Evolutionary conservation across 2,113 vertebrate genomes (phyloP), one percentile per base, ranked within the genome.

Genomic region (Daubentonia madagascariensis): DNA sequence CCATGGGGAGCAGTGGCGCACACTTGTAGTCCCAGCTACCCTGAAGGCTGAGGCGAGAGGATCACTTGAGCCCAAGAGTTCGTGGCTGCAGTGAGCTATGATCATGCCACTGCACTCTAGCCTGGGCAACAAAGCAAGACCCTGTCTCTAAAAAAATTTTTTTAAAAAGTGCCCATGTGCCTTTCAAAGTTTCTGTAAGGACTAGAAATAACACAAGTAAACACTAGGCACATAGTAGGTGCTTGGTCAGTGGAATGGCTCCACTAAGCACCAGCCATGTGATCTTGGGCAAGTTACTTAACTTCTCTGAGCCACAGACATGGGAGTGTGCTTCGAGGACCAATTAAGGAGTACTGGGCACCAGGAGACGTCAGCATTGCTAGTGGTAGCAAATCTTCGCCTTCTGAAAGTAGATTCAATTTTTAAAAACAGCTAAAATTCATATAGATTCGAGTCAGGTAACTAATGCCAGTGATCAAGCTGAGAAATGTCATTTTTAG

Each of bases 401-500:
- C 37, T 89, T 89, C 76, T 73, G 79, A 89, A 84, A 86, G 89
- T 32, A 16, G 80, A 81, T 63, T 81, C 48, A 23, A 70, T 94
- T 94, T 90, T 90, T 22, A 63, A 72, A 78, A 96, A 73, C 8
- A 80, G 37, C 52, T 87, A 63, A 70, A 75, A 70, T 91, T 35
- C 35, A 4, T 25, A 28, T 78, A 73, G 84, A 68, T 35, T 20
- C 73, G 61, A 86, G 68, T 75, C 61, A 85, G 52, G 48, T 83
- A 65, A 87, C 79, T 70, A 57, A 90, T 16, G 35, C 67, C 50
- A 40, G 40, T 35, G 95, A 83, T 68, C 40, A 61, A 20, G 37
- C 43, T 80, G 76, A 87, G 75, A 95, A 92, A 90, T 91, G 76
- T 68, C 28, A 45, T 78, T 87, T 79, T 92, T 70, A 86, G 52